Conservation (phyloP, 2,797 vertebrate species). For the Aratinga solstitialis region DNA sequence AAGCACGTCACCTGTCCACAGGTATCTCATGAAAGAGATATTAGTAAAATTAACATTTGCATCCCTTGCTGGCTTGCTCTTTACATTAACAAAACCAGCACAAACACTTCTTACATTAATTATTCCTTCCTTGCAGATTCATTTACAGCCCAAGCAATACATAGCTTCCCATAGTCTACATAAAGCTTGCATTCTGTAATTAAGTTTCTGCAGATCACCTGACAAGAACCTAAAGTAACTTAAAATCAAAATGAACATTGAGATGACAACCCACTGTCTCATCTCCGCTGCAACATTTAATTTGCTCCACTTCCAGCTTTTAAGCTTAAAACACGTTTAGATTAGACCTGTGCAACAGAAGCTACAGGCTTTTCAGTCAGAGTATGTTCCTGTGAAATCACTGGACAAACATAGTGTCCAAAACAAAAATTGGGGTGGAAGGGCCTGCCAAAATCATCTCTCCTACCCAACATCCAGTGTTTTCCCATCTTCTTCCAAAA, state of each 20-base stretch:
- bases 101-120: neutral
- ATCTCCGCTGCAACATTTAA: neutral
- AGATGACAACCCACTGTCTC: neutral
- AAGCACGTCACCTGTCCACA: accelerated
- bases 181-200: neutral
- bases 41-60: neutral
- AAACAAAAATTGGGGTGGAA: neutral
- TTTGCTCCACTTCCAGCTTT: neutral
- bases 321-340: neutral
- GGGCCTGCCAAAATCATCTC: neutral
- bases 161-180: neutral
- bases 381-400: neutral
- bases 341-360: neutral
- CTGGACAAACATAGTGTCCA: neutral
- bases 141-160: neutral
- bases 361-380: neutral
- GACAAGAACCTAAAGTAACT: neutral
- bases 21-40: neutral
- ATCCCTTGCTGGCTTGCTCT: neutral
- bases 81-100: too few species aligned
- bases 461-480: neutral
- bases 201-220: neutral
- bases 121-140: neutral
- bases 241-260: neutral
- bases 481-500: too few species aligned